Base-by-base conservation (phyloP, 2,888 invertebrate species). In the Volucella zonaria region DNA sequence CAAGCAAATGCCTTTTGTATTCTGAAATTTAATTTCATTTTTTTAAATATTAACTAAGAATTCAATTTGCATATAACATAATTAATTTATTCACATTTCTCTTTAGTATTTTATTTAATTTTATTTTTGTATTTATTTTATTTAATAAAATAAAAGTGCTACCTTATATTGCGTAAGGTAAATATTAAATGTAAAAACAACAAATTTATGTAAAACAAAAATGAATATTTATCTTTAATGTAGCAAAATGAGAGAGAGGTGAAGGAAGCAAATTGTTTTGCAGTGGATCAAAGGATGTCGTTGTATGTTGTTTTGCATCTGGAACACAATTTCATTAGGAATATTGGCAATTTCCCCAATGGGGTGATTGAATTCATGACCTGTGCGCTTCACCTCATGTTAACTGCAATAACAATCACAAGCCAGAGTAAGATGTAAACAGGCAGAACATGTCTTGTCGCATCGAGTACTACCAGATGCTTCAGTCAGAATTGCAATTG, bases 341-440 rank as follows among this genome's bases (percentile, higher is more conserved):
- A 64, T 38, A 54, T 78, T 73, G 78, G 67, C 71, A 77, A 59
- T 51, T 15, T 38, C 73, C 77, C 73, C 77, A 73, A 61, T 73
- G 77, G 82, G 62, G 67, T 78, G 62, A 58, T 78, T 56, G 14
- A 61, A 79, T 68, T 82, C 82, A 79, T 74, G 82, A 79, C 79
- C 82, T 78, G 64, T 58, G 74, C 64, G 10, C 78, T 79, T 82
- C 74, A 79, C 82, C 79, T 74, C 68, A 64, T 82, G 82, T 79
- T 79, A 74, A 74, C 79, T 79, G 74, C 74, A 82, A 78, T 78
- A 82, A 78, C 78, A 82, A 75, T 75, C 62, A 75, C 66, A 80
- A 40, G 43, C 61, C 56, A 75, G 31, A 31, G 74, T 58, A 68
- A 79, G 68, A 78, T 79, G 82, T 51, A 78, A 74, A 74, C 73